These are phyloP conservation scores for Motacilla tschutschensis DNA, from an alignment of 2,113 vertebrate species.

Conservation along the genomic window DNA sequence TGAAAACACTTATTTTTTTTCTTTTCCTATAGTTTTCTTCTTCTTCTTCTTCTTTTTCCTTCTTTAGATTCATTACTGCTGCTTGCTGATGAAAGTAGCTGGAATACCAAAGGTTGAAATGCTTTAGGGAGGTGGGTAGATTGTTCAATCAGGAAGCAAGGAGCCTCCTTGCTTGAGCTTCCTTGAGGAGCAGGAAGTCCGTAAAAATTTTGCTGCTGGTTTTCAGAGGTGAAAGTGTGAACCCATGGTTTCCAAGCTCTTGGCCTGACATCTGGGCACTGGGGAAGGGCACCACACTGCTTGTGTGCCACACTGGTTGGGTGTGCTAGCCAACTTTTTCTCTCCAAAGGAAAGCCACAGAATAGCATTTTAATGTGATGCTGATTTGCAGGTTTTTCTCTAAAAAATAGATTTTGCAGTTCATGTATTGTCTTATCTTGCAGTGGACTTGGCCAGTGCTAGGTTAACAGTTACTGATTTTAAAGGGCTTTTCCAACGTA, in stretches of 20 bases:
- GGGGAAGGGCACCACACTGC: not conserved
- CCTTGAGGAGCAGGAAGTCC: not conserved
- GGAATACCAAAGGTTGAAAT: not conserved
- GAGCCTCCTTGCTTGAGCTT: not conserved
- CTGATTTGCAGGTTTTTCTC: not conserved
- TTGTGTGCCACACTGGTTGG: rapidly evolving
- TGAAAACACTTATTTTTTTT: not conserved
- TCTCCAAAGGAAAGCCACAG: not conserved
- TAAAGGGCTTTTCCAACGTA: not conserved
- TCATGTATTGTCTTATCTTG: not conserved
- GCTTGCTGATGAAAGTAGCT: not conserved
- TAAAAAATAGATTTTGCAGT: not conserved
- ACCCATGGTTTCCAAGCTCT: not conserved
- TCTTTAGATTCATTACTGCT: not conserved
- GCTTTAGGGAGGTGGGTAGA: not conserved
- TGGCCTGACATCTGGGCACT: not conserved
- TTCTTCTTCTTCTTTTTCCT: not conserved
- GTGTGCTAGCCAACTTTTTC: not conserved
- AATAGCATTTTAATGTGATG: not conserved
- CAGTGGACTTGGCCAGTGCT: not conserved
- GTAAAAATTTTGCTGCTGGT: not conserved
- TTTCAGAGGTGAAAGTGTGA: not conserved
- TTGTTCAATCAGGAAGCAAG: not conserved
- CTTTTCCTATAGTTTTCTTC: rapidly evolving
- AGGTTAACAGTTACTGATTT: not conserved